These are phyloP conservation scores for Abrostola tripartita DNA, from an alignment of 2,888 invertebrate species.

Conservation along the genomic window DNA sequence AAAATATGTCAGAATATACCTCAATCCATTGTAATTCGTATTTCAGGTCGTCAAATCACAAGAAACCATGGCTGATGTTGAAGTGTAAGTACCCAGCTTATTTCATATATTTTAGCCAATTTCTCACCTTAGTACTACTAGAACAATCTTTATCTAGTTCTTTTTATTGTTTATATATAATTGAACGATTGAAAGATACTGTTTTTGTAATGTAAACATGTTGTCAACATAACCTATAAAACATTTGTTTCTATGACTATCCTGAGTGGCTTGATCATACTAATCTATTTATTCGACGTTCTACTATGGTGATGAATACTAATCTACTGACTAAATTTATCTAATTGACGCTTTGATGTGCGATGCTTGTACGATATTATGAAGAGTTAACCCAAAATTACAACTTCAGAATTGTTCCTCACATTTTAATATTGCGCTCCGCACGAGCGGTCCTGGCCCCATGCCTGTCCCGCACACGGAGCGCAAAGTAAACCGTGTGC, in stretches of 20 bases:
- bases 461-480: slow-evolving; percentile 68
- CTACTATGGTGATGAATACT: too few relatives aligned
- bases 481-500: slow-evolving; percentile 78
- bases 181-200: neutral
- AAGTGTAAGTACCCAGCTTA: slow-evolving; percentile 90
- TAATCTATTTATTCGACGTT: too few relatives aligned
- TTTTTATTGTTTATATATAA: too few relatives aligned
- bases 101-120: slow-evolving; percentile 55
- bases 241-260: neutral
- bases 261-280: too few relatives aligned
- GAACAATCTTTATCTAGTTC: too few relatives aligned
- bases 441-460: slow-evolving; percentile 73
- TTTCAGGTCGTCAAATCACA: slow-evolving; percentile 81
- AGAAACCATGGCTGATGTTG: slow-evolving; percentile 93
- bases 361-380: too few relatives aligned
- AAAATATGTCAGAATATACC: slow-evolving; percentile 60
- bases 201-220: slow-evolving; percentile 55
- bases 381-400: too few relatives aligned
- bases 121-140: too few relatives aligned
- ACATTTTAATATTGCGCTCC: slow-evolving; percentile 61
- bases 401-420: too few relatives aligned
- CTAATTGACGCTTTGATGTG: too few relatives aligned
- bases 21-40: slow-evolving; percentile 75
- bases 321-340: too few relatives aligned
- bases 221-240: slow-evolving; percentile 80